phyloP scores from a whole-genome alignment of 2,113 vertebrate genomes.

The Orycteropus afer region DNA sequence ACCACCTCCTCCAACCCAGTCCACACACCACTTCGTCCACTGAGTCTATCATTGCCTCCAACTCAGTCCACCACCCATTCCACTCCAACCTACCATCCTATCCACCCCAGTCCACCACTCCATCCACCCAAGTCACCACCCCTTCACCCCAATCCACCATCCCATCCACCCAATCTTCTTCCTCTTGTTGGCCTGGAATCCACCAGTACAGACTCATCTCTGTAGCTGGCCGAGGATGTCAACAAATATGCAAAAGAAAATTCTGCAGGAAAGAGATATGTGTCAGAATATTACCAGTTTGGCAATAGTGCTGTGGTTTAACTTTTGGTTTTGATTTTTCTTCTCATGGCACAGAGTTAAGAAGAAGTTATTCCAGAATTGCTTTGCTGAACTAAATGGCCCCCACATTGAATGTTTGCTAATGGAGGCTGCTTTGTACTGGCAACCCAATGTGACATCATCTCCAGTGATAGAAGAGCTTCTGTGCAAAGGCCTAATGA shows the following conservation, averaged over 20 bases:
- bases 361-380: not conserved
- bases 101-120: no score
- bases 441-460: not conserved
- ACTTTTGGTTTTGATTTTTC: not conserved
- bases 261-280: rapidly evolving
- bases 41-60: no score
- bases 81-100: no score
- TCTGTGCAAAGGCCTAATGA: not conserved
- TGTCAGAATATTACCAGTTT: not conserved
- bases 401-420: rapidly evolving
- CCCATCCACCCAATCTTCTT: not conserved
- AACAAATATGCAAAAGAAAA: not conserved
- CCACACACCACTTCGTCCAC: no score
- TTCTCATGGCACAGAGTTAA: not conserved
- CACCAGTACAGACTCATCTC: rapidly evolving
- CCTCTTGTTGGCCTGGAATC: not conserved
- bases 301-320: not conserved
- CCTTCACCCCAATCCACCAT: no score
- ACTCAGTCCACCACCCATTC: no score
- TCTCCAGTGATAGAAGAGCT: not conserved
- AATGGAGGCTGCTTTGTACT: no score
- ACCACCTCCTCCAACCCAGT: no score
- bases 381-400: not conserved
- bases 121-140: no score
- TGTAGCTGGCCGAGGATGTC: rapidly evolving